phyloP scores from a whole-genome alignment of 2,797 vertebrate genomes.

The Triplophysa bombifrons region DNA sequence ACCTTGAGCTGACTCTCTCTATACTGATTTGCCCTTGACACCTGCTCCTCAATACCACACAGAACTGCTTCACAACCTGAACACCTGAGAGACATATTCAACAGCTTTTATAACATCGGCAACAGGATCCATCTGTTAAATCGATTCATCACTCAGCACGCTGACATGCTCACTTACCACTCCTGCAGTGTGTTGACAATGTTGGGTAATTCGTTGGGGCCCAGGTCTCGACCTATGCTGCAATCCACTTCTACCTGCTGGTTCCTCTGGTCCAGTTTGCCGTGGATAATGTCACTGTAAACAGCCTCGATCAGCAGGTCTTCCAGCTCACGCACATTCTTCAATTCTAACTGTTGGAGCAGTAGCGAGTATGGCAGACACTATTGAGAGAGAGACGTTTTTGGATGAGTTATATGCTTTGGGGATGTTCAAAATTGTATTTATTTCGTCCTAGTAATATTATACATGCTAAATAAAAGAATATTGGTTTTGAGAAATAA shows the following conservation, averaged over 20 bases:
- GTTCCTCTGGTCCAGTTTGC: conserved; percentile 97
- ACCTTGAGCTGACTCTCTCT: conserved; percentile 94
- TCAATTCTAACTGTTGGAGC: conserved; percentile 96
- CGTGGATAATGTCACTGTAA: conserved; percentile 99
- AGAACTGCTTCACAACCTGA: conserved; percentile 92
- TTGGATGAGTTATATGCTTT: conserved; percentile 5
- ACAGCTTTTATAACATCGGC: conserved; percentile 5
- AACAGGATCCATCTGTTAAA: background rate
- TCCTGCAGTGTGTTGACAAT: conserved; percentile 97
- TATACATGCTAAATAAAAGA: background rate
- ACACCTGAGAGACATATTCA: conserved; percentile 78
- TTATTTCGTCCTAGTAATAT: background rate
- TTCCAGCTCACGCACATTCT: conserved; percentile 95
- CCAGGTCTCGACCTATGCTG: conserved; percentile 96
- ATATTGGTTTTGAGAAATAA: background rate
- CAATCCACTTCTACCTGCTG: conserved; percentile 98
- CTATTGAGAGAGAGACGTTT: conserved; percentile 67
- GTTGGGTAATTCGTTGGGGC: conserved; percentile 94
- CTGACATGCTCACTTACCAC: conserved; percentile 76
- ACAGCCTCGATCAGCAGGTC: conserved; percentile 97
- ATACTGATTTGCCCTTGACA: conserved; percentile 93
- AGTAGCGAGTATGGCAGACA: conserved; percentile 98
- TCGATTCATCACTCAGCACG: background rate
- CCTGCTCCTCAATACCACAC: conserved; percentile 94
- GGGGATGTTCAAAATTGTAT: background rate